Evolutionary conservation across 2,797 vertebrate species (phyloP).

Genomic region (Petrocephalus schoutedeni): DNA sequence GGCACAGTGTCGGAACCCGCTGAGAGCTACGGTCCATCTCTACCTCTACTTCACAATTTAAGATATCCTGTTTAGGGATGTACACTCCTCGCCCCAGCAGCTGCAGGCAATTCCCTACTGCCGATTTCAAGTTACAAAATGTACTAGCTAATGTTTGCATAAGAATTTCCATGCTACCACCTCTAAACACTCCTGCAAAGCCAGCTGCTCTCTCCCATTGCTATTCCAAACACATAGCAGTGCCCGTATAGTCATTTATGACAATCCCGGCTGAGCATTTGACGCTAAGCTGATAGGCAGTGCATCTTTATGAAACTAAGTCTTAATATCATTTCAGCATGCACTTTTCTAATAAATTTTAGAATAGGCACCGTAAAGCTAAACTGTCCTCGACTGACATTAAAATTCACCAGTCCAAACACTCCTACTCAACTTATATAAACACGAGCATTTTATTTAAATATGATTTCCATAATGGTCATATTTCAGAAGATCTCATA

Average conservation of each 20-base stretch:
- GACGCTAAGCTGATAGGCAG: neutral
- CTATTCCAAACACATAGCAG: neutral
- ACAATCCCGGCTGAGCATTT: neutral
- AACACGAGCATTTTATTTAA: neutral
- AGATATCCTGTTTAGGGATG: neutral
- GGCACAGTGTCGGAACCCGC: neutral
- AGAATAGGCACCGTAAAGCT: neutral
- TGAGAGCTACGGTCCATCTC: neutral
- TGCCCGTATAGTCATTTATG: neutral
- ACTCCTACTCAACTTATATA: neutral
- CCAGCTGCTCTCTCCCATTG: neutral
- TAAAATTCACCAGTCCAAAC: neutral
- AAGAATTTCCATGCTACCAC: neutral
- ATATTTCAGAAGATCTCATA: neutral
- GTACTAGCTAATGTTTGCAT: constrained; percentile 1
- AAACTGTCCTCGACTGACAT: neutral
- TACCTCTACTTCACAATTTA: neutral
- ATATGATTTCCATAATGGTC: neutral
- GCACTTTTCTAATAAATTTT: neutral
- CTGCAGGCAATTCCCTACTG: neutral
- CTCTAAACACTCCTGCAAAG: neutral
- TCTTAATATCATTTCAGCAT: neutral
- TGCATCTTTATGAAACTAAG: neutral
- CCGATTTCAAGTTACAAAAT: neutral
- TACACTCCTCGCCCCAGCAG: neutral